phyloP scores from a whole-genome alignment of 2,888 invertebrate genomes.

The Drosophila fungiperda region DNA sequence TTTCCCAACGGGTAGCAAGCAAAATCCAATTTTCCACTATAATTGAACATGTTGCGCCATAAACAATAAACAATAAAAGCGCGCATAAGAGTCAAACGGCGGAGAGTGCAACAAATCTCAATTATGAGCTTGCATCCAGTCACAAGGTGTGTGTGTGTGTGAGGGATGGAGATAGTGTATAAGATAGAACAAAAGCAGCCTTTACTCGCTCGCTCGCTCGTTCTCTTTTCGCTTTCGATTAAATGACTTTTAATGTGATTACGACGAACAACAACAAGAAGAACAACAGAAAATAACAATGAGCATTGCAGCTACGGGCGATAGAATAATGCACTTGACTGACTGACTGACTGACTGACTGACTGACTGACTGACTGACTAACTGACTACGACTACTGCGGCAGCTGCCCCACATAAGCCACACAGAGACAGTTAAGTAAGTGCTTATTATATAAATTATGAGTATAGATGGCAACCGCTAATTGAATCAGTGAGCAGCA shows the following conservation, averaged over 20 bases:
- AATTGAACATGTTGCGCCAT: constrained; percentile 77
- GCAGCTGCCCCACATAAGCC: constrained; percentile 59
- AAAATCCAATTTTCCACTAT: constrained; percentile 75
- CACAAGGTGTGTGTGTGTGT: constrained; percentile 40
- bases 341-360: constrained; percentile 26
- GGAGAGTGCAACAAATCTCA: constrained; percentile 76
- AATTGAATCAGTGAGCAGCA: constrained; percentile 72
- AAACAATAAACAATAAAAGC: constrained; percentile 74
- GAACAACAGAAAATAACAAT: constrained; percentile 2
- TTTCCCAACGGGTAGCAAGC: constrained; percentile 17
- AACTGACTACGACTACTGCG: constrained; percentile 13
- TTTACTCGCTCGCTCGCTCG: constrained; percentile 26
- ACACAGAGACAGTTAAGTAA: constrained; percentile 6
- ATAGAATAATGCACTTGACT: constrained; percentile 65
- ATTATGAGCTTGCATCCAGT: constrained; percentile 63
- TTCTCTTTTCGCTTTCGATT: constrained; percentile 70
- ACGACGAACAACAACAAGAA: constrained; percentile 39
- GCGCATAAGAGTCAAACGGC: constrained; percentile 70
- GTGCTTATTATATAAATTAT: constrained; percentile 41
- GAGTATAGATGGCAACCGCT: constrained; percentile 63
- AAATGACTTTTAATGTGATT: constrained; percentile 79
- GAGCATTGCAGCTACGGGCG: constrained; percentile 3
- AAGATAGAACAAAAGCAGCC: constrained; percentile 15
- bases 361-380: constrained; percentile 31
- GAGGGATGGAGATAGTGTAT: constrained; percentile 2